phyloP scores from a whole-genome alignment of 2,113 vertebrate genomes.

The Tupaia tana region DNA sequence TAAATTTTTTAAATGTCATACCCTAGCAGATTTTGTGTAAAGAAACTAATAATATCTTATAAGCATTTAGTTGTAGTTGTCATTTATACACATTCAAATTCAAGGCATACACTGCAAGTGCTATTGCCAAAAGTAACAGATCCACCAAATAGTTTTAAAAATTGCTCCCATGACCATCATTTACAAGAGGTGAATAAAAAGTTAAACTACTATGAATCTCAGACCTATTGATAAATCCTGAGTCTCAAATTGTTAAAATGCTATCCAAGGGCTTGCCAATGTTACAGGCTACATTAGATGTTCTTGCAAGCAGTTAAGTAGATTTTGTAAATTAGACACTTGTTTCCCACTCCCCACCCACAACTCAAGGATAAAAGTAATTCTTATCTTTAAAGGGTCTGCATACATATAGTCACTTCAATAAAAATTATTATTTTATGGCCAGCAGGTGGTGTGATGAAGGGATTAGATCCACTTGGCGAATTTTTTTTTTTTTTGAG shows the following conservation, averaged over 20 bases:
- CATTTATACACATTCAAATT: background rate
- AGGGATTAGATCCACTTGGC: too few species aligned
- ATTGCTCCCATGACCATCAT: background rate
- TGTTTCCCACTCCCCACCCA: too few species aligned
- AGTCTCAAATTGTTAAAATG: conserved; percentile 23
- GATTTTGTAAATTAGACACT: background rate
- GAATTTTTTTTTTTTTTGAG: too few species aligned
- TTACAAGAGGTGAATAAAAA: background rate
- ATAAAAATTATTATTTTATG: conserved; percentile 64
- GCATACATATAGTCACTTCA: background rate
- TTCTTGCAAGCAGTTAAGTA: conserved; percentile 45
- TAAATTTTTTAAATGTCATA: conserved; percentile 44
- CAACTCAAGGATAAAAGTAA: background rate
- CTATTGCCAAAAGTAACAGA: background rate
- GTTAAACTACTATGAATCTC: conserved; percentile 9
- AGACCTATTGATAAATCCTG: conserved; percentile 15
- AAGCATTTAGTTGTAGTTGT: conserved; percentile 37
- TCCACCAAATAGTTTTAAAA: conserved; percentile 7
- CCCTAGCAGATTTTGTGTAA: conserved; percentile 44
- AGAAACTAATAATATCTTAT: conserved; percentile 52
- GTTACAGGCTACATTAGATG: accelerated
- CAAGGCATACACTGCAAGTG: background rate
- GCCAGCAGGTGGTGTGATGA: too few species aligned
- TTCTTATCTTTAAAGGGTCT: background rate
- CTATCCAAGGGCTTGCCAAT: background rate